Base-by-base conservation (phyloP, 2,888 invertebrate genomes). In the Xylota sylvarum region DNA sequence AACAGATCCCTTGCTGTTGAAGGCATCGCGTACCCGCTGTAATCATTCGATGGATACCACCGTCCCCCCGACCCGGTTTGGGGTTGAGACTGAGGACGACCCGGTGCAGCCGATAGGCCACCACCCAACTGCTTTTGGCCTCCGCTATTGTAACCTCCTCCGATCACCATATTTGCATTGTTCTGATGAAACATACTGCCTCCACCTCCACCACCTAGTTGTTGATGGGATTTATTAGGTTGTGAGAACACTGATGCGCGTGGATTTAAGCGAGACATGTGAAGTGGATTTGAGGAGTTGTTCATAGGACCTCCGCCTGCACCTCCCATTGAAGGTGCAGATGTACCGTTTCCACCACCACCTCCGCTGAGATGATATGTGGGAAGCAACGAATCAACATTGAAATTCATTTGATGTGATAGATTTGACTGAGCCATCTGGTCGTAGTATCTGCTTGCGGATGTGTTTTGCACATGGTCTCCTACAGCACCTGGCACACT, bases 191-290 rank as follows among this genome's bases (percentile, higher is more conserved):
- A 89, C 81, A 89, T 89, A 62, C 88, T 89, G 9, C 85, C 73
- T n/a, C 72, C 89, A 6, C 88, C 65, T 77, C 89, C 83, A 3
- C 82, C 79, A 23, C 74, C 69, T 23, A 88, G 60, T 35, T 88
- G 89, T 69, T 89, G 88, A 56, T 88, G 70, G 30, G 88, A 67
- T 82, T 76, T 89, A 50, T 87, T 89, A 7, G 87, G 78, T 67
- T 89, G 90, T 0, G 95, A 94, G 91, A 97, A 97, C 89, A 96
- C 96, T 0, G 97, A 96, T 4, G 97, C 96, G 89, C 97, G 95
- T 0, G 97, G 96, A 92, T 97, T 97, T 48, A 97, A 93, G 73
- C 96, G 94, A 48, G 95, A 95, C 93, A 94, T 94, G 69, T 93
- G 94, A 82, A 94, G 93, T 19, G 94, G 93, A 81, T 89, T 89